Base-by-base conservation (phyloP, 2,888 invertebrate genomes). In the Sphaerophoria rueppellii region DNA sequence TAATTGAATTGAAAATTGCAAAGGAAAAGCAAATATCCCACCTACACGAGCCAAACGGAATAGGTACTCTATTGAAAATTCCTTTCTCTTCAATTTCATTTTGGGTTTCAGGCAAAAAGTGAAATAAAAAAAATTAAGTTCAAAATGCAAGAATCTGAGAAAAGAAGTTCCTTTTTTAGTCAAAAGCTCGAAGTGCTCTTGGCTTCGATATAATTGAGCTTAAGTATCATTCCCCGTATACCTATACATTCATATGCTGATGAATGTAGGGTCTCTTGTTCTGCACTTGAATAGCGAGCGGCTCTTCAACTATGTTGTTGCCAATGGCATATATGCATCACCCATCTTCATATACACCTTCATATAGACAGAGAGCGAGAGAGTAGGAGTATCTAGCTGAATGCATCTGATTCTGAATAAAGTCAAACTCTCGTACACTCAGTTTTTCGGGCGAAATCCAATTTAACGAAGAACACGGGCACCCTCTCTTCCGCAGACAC, bases 171-270 rank as follows among this genome's bases (percentile, higher is more conserved):
- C 24, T 72, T 63, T 61, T 34, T 48, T 34, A n/a, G 6, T 9
- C 52, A 78, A 6, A 63, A 70, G 69, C 35, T 74, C 14, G 50
- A 65, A 52, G 57, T 70, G 67, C 63, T 77, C 82, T 82, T 82
- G 67, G 76, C 65, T 77, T 55, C 73, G 61, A 24, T 24, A 76
- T 82, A 82, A 82, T 82, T 82, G 82, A 82, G 77, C 77, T 77
- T 73, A 73, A 79, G 73, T 73, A 67, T 55, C 79, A 79, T 61
- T 35, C 60, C 69, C 1, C 4, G 6, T 9, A 40, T 58, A 40
- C 37, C 40, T 16, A 37, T 40, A 35, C 4, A n/a, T 46, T 35
- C 24, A 12, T 0, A 4, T 34, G 12, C 14, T 65, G 63, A 50
- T 46, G 52, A 32, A 48, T 11, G 43, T 9, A 9, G 63, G 52